Conservation (phyloP, 1,140 invertebrate species). For the Archivesica marissinica region DNA sequence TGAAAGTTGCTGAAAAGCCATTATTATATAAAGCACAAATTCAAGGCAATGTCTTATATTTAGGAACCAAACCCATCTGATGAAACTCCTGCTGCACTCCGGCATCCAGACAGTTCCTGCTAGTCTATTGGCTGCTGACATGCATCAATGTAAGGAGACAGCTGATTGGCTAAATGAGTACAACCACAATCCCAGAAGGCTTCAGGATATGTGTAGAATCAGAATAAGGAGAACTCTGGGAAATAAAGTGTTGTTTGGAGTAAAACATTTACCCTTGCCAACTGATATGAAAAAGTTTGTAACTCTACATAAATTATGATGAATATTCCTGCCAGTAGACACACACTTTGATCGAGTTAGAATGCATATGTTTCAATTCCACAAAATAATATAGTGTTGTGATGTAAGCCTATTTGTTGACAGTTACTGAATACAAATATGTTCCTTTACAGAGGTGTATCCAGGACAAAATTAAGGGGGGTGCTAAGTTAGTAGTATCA, state of each 20-base stretch:
- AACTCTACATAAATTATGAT: slow-evolving; percentile 35
- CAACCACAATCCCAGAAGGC: slow-evolving; percentile 61
- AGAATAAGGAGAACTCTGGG: slow-evolving; percentile 63
- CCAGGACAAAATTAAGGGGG: no score
- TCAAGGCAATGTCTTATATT: slow-evolving; percentile 37
- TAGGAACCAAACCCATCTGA: slow-evolving; percentile 59
- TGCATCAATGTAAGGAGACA: slow-evolving; percentile 63
- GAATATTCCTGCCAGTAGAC: neutral
- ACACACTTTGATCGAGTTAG: no score
- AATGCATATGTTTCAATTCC: no score
- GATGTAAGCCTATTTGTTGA: neutral
- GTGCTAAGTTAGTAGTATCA: no score
- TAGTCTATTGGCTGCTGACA: slow-evolving; percentile 61
- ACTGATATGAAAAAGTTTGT: slow-evolving; percentile 64
- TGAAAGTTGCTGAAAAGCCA: no score
- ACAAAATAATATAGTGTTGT: neutral
- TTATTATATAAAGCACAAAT: no score
- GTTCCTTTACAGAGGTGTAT: no score
- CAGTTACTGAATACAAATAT: neutral
- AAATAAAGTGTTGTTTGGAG: slow-evolving; percentile 65
- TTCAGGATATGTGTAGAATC: slow-evolving; percentile 65
- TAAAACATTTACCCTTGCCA: slow-evolving; percentile 60
- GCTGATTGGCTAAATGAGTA: slow-evolving; percentile 67
- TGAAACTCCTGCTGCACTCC: slow-evolving; percentile 68
- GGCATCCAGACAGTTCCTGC: slow-evolving; percentile 69